These are phyloP conservation scores for Lepus timidus DNA, from an alignment of 2,113 vertebrate species.

Conservation along the genomic window DNA sequence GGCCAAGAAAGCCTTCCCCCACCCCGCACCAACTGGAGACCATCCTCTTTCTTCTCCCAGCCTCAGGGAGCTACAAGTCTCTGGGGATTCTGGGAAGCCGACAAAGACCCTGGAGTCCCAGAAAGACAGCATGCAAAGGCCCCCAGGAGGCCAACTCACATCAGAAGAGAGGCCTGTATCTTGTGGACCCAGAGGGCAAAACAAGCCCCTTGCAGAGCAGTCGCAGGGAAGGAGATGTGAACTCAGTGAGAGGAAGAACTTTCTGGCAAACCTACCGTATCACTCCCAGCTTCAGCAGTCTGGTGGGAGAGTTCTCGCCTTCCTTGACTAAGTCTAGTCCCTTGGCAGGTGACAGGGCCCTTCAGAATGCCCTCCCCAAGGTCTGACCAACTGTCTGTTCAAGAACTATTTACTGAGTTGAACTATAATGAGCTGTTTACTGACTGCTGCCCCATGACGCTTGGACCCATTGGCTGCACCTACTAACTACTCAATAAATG, in stretches of 20 bases:
- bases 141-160: neutral
- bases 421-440: constrained; percentile 28
- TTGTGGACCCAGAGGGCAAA: neutral
- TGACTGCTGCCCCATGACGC: neutral
- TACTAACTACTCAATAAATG: constrained; percentile 5
- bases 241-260: neutral
- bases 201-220: neutral
- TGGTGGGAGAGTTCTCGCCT: neutral
- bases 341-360: neutral
- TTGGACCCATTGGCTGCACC: neutral
- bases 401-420: constrained; percentile 18
- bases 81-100: constrained; percentile 28
- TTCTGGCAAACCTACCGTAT: neutral
- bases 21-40: neutral
- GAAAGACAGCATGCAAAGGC: neutral
- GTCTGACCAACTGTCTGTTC: neutral
- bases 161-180: neutral
- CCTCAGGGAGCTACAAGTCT: neutral
- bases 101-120: neutral
- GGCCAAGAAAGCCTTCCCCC: constrained; percentile 40
- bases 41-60: neutral
- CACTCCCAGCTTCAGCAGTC: neutral
- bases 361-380: neutral
- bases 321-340: neutral
- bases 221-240: neutral